Evolutionary conservation across 2,113 vertebrate species (phyloP), one percentile per base, ranked within the genome.

Genomic region (Nothoprocta pentlandii): DNA sequence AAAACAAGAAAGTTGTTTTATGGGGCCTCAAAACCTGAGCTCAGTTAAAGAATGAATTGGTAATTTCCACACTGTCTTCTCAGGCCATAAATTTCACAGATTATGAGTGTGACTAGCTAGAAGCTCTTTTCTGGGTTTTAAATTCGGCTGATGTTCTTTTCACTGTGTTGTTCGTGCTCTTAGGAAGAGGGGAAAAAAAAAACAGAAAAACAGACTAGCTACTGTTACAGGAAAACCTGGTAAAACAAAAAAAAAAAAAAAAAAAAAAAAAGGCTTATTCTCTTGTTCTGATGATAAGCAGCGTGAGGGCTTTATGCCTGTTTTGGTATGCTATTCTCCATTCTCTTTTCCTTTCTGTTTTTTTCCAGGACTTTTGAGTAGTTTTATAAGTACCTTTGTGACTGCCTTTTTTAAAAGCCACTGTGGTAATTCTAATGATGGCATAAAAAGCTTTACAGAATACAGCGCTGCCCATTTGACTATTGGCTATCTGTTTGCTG

Each of bases 41-140:
- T 92, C 39, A 71, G 7, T 86, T 91, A 61, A 77, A 82, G 56
- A 62, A 64, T 19, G 41, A 68, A 64, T 44, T 10, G 58, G 20
- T 94, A 90, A 92, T 95, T 96, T 93, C 83, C 83, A 0, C 75
- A 30, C 63, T 80, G 25, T 76, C 59, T 80, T 92, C 67, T 92
- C 39, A 62, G 30, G 63, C 47, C 78, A 68, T 94, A 74, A 87
- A 92, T 96, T 93, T 93, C 71, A 88, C 80, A 76, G 77, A 63
- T 89, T 95, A 74, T 80, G 49, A 80, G 67, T 67, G 41, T 80
- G 73, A 94, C 64, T 89, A 85, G 46, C 84, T 87, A 78, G 91
- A 96, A 96, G 75, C 90, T 70, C 56, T 81, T 87, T 91, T 44
- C 73, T 59, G 71, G 42, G 10, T 80, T 94, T 90, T 81, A 90